phyloP scores from a whole-genome alignment of 2,797 vertebrate genomes.

The Argya squamiceps region DNA sequence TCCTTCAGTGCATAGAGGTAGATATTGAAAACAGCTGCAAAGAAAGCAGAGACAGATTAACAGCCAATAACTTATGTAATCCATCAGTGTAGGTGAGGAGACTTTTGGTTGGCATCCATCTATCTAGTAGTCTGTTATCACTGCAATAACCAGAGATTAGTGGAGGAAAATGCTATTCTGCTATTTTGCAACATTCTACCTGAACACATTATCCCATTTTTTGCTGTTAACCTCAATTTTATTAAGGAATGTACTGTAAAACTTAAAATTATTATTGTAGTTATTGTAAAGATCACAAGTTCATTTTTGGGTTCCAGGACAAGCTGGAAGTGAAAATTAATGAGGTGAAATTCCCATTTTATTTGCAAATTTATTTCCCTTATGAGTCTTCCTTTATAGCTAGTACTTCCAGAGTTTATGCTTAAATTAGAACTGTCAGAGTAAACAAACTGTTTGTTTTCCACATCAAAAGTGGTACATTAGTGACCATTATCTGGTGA shows the following conservation, averaged over 20 bases:
- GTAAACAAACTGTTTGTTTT: not conserved
- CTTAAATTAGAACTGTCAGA: not conserved
- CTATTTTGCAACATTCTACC: not conserved
- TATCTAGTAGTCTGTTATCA: not conserved
- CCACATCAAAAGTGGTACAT: not conserved
- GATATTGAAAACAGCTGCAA: not conserved
- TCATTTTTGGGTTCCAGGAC: not conserved
- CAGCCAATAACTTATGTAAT: not conserved
- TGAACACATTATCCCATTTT: not conserved
- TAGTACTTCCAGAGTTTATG: not conserved
- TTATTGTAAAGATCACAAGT: not conserved
- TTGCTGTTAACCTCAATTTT: not conserved
- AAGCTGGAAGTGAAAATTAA: not conserved
- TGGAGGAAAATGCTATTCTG: not conserved
- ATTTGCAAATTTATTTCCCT: not conserved
- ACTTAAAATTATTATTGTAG: not conserved
- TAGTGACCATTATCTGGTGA: not conserved
- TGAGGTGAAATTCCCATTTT: not conserved
- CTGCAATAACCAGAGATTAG: not conserved
- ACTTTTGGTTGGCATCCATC: not conserved
- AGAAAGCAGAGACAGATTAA: not conserved
- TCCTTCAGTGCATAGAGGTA: not conserved
- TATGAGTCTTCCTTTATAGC: not conserved
- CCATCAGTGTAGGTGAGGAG: not conserved
- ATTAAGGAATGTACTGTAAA: not conserved